A percentile compares a stretch with the other conserved stretches of the same genome.
Conservation (phyloP, 1,140 invertebrate genomes). For the Ips typographus region DNA sequence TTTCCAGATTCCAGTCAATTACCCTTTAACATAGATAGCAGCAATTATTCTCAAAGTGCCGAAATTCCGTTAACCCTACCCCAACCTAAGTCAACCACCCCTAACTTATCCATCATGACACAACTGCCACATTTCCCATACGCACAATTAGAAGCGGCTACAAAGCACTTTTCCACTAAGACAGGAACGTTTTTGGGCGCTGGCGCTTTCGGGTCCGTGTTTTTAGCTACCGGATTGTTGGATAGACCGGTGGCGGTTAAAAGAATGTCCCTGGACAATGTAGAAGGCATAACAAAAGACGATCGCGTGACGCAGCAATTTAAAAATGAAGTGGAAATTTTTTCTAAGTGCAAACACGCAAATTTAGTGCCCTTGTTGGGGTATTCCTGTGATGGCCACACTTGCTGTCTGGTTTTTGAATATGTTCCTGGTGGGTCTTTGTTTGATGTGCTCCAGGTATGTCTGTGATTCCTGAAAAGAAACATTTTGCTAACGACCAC, state of each 20-base stretch:
- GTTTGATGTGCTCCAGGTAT: constrained; percentile 58
- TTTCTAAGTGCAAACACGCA: constrained; percentile 62
- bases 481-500: not conserved
- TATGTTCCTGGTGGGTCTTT: constrained; percentile 71
- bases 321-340: constrained; percentile 63
- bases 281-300: constrained; percentile 50
- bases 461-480: not conserved
- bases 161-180: constrained; percentile 46
- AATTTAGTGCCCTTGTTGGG: constrained; percentile 69
- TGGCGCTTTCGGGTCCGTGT: constrained; percentile 72
- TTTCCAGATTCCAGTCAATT: not conserved
- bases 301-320: constrained; percentile 61
- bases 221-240: constrained; percentile 56
- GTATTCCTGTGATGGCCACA: constrained; percentile 63
- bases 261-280: constrained; percentile 54
- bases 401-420: constrained; percentile 67
- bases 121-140: constrained; percentile 52
- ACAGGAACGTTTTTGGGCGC: constrained; percentile 60
- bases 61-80: not conserved
- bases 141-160: constrained; percentile 49
- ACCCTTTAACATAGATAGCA: not conserved
- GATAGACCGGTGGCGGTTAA: constrained; percentile 64
- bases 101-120: constrained; percentile 46
- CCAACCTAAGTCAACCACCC: constrained; percentile 39
- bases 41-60: not conserved